phyloP scores from a whole-genome alignment of 2,113 vertebrate species.

The Pterocles orientalis region DNA sequence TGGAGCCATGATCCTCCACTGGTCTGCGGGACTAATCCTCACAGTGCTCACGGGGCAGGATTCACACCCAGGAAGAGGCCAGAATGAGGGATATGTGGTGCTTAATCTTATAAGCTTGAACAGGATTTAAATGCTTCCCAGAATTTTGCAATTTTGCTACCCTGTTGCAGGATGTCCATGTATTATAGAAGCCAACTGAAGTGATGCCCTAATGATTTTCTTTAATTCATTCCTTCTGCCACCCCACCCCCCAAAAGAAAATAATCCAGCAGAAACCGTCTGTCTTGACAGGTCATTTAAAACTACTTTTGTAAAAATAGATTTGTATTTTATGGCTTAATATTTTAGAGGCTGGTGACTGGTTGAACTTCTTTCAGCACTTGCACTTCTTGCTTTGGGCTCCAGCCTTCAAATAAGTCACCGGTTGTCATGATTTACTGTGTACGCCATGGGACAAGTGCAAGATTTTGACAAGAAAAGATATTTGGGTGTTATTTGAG shows the following conservation, averaged over 20 bases:
- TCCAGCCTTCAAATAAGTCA: slow-evolving; percentile 51
- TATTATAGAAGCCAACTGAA: background rate
- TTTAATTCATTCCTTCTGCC: background rate
- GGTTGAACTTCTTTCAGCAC: slow-evolving; percentile 40
- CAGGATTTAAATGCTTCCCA: background rate
- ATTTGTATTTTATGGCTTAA: slow-evolving; percentile 46
- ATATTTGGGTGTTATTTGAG: slow-evolving; percentile 62
- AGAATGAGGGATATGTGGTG: background rate
- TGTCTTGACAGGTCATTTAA: slow-evolving; percentile 36
- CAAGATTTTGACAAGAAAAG: slow-evolving; percentile 66
- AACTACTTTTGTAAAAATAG: slow-evolving; percentile 22
- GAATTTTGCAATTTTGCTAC: background rate
- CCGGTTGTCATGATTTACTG: slow-evolving; percentile 48
- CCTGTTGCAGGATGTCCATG: background rate
- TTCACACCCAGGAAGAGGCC: background rate
- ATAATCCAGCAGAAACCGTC: background rate
- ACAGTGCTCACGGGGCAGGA: background rate
- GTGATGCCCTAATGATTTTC: background rate
- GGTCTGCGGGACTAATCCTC: background rate
- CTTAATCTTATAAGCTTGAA: background rate
- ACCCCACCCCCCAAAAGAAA: background rate
- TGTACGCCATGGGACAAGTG: slow-evolving; percentile 30
- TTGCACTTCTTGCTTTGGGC: slow-evolving; percentile 47
- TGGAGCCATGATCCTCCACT: background rate
- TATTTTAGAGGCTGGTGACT: slow-evolving; percentile 47